A percentile compares a stretch with the other conserved stretches of the same genome.
Conservation (phyloP, 2,797 vertebrate genomes). For the Gallinago stenura region DNA sequence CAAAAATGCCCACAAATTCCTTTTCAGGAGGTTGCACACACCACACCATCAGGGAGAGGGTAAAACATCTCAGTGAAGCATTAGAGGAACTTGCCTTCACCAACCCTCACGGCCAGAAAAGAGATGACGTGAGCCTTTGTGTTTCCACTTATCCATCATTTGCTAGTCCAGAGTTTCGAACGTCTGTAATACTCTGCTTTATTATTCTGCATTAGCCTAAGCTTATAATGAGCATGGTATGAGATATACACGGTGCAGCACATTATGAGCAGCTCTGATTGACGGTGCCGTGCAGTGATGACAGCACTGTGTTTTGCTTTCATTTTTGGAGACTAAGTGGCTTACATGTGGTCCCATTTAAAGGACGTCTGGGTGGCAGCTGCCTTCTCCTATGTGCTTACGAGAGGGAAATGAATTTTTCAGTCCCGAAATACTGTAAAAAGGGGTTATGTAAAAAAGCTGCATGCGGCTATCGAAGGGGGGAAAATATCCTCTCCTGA, state of each 20-base stretch:
- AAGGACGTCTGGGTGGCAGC: slow-evolving; percentile 69
- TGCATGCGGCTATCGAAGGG: neutral
- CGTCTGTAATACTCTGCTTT: neutral
- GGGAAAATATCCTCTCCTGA: slow-evolving; percentile 34
- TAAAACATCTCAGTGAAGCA: neutral
- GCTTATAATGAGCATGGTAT: neutral
- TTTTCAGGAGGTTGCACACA: neutral
- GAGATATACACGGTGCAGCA: neutral
- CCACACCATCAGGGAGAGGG: no score
- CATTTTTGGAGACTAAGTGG: slow-evolving; percentile 72
- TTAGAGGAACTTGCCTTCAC: neutral
- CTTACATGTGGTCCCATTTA: slow-evolving; percentile 72
- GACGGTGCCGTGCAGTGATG: slow-evolving; percentile 70
- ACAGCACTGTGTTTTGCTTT: slow-evolving; percentile 74
- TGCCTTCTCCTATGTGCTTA: slow-evolving; percentile 52
- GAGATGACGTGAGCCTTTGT: neutral
- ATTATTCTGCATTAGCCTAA: neutral
- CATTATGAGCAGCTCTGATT: slow-evolving; percentile 42
- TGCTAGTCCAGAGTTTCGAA: neutral
- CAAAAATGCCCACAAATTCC: neutral
- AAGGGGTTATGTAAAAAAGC: slow-evolving; percentile 27
- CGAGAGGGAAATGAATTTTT: slow-evolving; percentile 64
- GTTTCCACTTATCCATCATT: neutral
- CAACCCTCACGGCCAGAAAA: accelerated
- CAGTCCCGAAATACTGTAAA: slow-evolving; percentile 17